These are phyloP conservation scores for Delia radicum DNA, from an alignment of 1,140 invertebrate genomes.

Conservation along the genomic window DNA sequence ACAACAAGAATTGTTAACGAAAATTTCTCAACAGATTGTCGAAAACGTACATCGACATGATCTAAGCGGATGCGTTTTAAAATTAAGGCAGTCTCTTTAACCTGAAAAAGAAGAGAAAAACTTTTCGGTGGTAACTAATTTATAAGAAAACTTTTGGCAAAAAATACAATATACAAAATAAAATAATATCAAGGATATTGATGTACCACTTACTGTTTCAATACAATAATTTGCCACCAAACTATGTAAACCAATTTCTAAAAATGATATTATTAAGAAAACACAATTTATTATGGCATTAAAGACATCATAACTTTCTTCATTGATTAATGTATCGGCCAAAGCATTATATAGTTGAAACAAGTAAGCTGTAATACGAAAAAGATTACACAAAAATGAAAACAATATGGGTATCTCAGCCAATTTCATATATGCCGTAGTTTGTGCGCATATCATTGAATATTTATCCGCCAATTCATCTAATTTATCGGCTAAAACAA, in stretches of 20 bases:
- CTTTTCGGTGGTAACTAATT: no score
- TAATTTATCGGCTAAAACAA: slow-evolving; percentile 40
- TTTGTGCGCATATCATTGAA: slow-evolving; percentile 32
- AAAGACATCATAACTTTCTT: slow-evolving; percentile 41
- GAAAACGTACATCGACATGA: slow-evolving; percentile 42
- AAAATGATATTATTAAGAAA: slow-evolving; percentile 41
- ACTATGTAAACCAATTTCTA: slow-evolving; percentile 37
- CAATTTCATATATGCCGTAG: slow-evolving; percentile 35
- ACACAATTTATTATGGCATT: slow-evolving; percentile 41
- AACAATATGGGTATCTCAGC: slow-evolving; percentile 39
- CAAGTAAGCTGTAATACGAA: slow-evolving; percentile 45
- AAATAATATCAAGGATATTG: no score
- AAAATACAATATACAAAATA: no score
- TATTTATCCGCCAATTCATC: slow-evolving; percentile 37
- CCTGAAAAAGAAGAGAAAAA: slow-evolving; percentile 33
- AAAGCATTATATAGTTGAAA: slow-evolving; percentile 42
- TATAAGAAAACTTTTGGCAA: no score
- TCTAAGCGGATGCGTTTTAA: slow-evolving; percentile 36
- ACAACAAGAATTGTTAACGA: slow-evolving; percentile 36
- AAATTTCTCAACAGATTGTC: slow-evolving; percentile 42
- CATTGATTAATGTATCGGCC: slow-evolving; percentile 39
- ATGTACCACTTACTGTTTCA: not conserved
- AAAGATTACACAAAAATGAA: slow-evolving; percentile 44
- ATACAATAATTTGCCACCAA: not conserved
- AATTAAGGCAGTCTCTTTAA: slow-evolving; percentile 36